phyloP scores from a whole-genome alignment of 2,888 invertebrate genomes.

The Luffia ferchaultella region DNA sequence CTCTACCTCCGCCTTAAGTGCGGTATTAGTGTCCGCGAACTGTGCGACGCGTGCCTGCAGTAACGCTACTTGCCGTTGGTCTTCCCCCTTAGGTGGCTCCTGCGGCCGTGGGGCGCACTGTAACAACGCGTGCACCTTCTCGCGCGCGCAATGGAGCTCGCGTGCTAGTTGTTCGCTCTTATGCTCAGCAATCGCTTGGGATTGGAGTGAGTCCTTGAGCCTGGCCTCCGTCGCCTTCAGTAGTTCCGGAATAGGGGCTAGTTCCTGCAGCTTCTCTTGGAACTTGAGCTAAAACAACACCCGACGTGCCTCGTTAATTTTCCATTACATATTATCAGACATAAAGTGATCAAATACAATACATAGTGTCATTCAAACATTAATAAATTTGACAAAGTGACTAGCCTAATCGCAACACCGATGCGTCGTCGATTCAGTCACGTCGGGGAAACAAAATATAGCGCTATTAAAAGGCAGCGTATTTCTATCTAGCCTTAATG shows the following conservation, averaged over 20 bases:
- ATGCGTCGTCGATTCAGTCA: too few relatives aligned
- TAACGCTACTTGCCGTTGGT: slow-evolving; percentile 53
- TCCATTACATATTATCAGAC: too few relatives aligned
- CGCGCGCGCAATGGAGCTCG: slow-evolving; percentile 69
- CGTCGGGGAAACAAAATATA: too few relatives aligned
- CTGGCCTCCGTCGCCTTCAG: slow-evolving; percentile 73
- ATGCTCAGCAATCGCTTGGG: slow-evolving; percentile 71
- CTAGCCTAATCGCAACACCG: too few relatives aligned
- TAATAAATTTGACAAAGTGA: too few relatives aligned
- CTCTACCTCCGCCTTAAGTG: slow-evolving; percentile 50
- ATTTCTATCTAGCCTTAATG: too few relatives aligned
- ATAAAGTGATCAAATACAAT: too few relatives aligned
- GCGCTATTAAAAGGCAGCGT: too few relatives aligned
- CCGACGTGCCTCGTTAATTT: too few relatives aligned
- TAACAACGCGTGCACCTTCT: slow-evolving; percentile 60
- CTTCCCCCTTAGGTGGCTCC: slow-evolving; percentile 33
- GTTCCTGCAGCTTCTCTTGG: slow-evolving; percentile 75
- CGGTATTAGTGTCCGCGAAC: slow-evolving; percentile 53
- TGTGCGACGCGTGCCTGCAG: slow-evolving; percentile 54
- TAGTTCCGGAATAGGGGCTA: slow-evolving; percentile 74
- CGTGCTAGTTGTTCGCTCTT: slow-evolving; percentile 71
- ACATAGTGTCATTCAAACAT: too few relatives aligned
- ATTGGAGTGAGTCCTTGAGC: slow-evolving; percentile 73
- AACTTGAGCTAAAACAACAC: slow-evolving; percentile 53
- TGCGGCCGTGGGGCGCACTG: slow-evolving; percentile 37